phyloP scores from a whole-genome alignment of 1,140 invertebrate genomes.

The Amyelois transitella region DNA sequence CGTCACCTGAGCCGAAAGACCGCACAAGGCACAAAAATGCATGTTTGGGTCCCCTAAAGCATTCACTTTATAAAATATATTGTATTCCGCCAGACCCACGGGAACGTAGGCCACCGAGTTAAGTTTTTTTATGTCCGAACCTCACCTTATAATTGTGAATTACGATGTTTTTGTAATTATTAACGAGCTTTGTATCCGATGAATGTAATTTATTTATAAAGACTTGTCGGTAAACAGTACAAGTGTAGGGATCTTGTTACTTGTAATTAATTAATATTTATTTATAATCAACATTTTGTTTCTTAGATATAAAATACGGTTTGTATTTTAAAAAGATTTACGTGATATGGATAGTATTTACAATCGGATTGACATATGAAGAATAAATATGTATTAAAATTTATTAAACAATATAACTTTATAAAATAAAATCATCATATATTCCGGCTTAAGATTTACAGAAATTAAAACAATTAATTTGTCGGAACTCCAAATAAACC shows the following conservation, averaged over 20 bases:
- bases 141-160: slow-evolving; percentile 51
- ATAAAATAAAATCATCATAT: too few relatives aligned
- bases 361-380: too few relatives aligned
- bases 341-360: background rate
- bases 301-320: background rate
- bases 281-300: slow-evolving; percentile 4
- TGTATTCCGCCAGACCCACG: slow-evolving; percentile 45
- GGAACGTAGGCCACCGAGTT: slow-evolving; percentile 34
- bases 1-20: slow-evolving; percentile 65
- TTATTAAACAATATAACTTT: too few relatives aligned
- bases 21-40: slow-evolving; percentile 51
- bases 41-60: slow-evolving; percentile 58
- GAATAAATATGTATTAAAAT: background rate
- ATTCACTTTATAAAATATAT: slow-evolving; percentile 63
- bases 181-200: slow-evolving; percentile 30
- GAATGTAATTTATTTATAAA: slow-evolving; percentile 17
- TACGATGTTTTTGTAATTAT: slow-evolving; percentile 50
- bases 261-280: slow-evolving; percentile 9
- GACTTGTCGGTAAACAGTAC: slow-evolving; percentile 9
- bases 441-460: too few relatives aligned
- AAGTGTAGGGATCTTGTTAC: slow-evolving; percentile 7
- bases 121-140: slow-evolving; percentile 45
- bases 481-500: background rate
- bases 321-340: background rate
- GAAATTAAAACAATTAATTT: background rate